Evolutionary conservation across 2,113 vertebrate genomes (phyloP), one percentile per base, ranked within the genome.

Genomic region (Cephalopholis sonnerati): DNA sequence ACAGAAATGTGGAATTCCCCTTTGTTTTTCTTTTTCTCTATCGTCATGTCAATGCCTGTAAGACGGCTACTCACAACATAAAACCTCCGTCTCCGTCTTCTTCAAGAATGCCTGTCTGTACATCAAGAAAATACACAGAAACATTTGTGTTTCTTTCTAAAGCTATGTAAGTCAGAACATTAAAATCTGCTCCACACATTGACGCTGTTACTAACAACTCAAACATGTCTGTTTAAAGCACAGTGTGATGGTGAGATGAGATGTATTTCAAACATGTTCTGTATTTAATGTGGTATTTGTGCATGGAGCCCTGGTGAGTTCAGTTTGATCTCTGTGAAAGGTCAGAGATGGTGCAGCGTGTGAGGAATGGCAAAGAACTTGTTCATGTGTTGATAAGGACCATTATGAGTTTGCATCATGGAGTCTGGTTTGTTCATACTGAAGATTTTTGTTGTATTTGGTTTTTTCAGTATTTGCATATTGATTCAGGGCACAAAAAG

Each of bases 1-100:
- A 20, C 13, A 58, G 3, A 82, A 88, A 86, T 91, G 86, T 89
- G 89, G 87, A 93, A 91, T 93, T 93, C 88, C 90, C 83, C 88
- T 89, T 86, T 87, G 83, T 78, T 75, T 51, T 57, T 74, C 89
- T 85, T 81, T 83, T 59, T 0, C 53, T 16, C 15, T 39, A 11
- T 69, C 32, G 2, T 82, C 70, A 51, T 85, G 77, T 93, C 54
- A 18, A n/a, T 69, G 89, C 86, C 80, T 87, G 67, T 77, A 81
- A 67, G 62, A 72, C 74, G 70, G 53, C 62, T 73, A 85, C 92
- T 94, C 81, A 92, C 87, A 79, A 67, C 72, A 64, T 82, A 16
- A 84, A 79, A 57, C n/a, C 62, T 50, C 83, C 41, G 41, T 77
- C 50, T 83, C 74, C 50, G 24, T 85, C 68, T 59, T 65, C 64